phyloP scores from a whole-genome alignment of 2,797 vertebrate species.

The Oreochromis grahami region DNA sequence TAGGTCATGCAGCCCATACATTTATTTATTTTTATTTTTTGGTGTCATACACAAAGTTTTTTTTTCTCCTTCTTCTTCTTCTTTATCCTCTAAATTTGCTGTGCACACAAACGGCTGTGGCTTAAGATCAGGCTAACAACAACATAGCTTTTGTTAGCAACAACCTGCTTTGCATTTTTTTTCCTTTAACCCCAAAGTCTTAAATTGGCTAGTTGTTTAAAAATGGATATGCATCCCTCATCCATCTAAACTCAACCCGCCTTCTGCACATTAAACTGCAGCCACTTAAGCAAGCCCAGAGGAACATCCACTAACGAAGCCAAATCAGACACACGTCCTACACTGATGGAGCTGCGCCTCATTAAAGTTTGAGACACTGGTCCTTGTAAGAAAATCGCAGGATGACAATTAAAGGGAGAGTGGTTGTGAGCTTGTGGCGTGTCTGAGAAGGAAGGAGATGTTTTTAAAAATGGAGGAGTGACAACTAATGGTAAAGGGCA shows the following conservation, averaged over 20 bases:
- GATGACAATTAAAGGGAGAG: conserved; percentile 56
- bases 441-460: conserved; percentile 14
- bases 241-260: conserved; percentile 35
- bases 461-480: conserved; percentile 51
- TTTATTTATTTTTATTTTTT: not conserved
- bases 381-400: conserved; percentile 40
- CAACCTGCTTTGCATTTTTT: conserved; percentile 18
- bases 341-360: conserved; percentile 53
- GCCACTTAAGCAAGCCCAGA: conserved; percentile 76
- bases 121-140: conserved; percentile 9
- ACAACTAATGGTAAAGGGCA: conserved; percentile 18
- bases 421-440: conserved; percentile 5
- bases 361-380: conserved; percentile 73
- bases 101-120: not conserved
- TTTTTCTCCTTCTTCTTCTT: not conserved
- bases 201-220: conserved; percentile 70
- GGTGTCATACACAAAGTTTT: not conserved
- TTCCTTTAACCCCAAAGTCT: conserved; percentile 28
- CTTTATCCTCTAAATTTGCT: not conserved
- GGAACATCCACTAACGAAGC: conserved; percentile 64
- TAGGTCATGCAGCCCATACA: not conserved
- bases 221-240: conserved; percentile 56
- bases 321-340: conserved; percentile 45
- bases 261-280: conserved; percentile 71
- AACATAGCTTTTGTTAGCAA: conserved; percentile 36